A percentile compares a stretch with the other conserved stretches of the same genome.
phyloP scores from a whole-genome alignment of 2,888 invertebrate genomes.

The Trichogramma dendrolimi region DNA sequence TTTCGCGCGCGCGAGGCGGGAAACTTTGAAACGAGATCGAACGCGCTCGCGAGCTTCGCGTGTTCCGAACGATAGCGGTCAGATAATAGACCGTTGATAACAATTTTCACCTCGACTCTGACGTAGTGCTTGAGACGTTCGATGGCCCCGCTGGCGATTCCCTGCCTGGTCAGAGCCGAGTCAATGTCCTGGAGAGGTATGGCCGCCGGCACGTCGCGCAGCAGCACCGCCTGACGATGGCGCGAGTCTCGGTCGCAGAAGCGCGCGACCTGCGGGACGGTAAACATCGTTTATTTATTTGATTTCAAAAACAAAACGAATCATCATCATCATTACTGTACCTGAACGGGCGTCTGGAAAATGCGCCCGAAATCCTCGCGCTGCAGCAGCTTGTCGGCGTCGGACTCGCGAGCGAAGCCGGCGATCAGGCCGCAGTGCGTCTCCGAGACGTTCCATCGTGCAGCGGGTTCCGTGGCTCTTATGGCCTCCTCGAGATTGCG shows the following conservation, averaged over 20 bases:
- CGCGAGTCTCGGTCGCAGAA: constrained; percentile 50
- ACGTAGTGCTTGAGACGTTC: constrained; percentile 50
- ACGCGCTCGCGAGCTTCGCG: no score
- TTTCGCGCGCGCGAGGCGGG: no score
- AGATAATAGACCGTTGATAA: not conserved
- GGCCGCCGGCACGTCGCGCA: constrained; percentile 56
- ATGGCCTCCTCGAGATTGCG: constrained; percentile 43
- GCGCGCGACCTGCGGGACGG: constrained; percentile 45
- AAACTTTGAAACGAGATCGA: no score
- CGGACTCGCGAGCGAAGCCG: constrained; percentile 48
- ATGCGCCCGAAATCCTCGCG: constrained; percentile 49
- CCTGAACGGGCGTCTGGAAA: constrained; percentile 52
- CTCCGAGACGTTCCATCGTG: constrained; percentile 44
- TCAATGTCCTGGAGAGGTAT: constrained; percentile 54
- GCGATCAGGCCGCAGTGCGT: constrained; percentile 52
- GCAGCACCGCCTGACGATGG: constrained; percentile 50
- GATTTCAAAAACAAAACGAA: no score
- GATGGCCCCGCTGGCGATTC: constrained; percentile 49
- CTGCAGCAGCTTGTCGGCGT: constrained; percentile 50
- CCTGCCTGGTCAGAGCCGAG: constrained; percentile 52
- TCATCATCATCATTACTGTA: constrained; percentile 21
- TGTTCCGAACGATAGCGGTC: not conserved
- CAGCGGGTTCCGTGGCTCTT: constrained; percentile 36
- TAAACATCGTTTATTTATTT: no score
- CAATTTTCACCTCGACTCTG: constrained; percentile 48